These are phyloP conservation scores for Rhea pennata DNA, from an alignment of 2,113 vertebrate genomes.

Conservation along the genomic window DNA sequence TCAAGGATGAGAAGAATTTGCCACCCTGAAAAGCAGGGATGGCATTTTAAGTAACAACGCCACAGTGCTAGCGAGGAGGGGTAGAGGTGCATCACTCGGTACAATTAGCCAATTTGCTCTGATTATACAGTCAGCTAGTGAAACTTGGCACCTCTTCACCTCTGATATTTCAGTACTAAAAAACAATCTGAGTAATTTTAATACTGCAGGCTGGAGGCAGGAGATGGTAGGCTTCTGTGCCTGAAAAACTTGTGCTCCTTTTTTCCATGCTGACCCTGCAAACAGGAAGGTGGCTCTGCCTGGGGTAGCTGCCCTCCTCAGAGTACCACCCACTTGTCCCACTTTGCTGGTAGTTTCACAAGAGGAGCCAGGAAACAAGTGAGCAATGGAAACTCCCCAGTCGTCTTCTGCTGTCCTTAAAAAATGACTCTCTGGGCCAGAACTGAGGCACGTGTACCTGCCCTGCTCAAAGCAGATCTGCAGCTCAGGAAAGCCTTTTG, in stretches of 20 bases:
- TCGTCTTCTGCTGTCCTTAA: background rate
- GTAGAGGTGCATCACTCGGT: background rate
- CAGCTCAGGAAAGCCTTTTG: background rate
- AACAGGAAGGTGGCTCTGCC: background rate
- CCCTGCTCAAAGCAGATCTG: background rate
- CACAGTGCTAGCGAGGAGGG: background rate
- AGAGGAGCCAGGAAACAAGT: background rate
- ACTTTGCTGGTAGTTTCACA: background rate
- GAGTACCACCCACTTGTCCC: background rate
- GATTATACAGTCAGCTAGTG: slow-evolving; percentile 25
- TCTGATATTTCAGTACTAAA: background rate
- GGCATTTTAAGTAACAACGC: background rate
- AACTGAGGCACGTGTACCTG: background rate
- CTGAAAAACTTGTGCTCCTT: background rate
- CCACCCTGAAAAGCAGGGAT: slow-evolving; percentile 21
- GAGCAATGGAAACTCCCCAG: background rate
- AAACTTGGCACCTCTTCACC: slow-evolving; percentile 22
- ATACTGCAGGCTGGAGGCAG: background rate
- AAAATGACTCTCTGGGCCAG: background rate
- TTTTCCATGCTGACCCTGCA: background rate
- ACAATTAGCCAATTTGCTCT: slow-evolving; percentile 40
- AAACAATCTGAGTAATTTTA: slow-evolving; percentile 14
- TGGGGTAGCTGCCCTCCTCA: background rate
- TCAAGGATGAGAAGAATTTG: slow-evolving; percentile 31
- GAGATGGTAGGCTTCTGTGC: background rate